These are phyloP conservation scores for Cebus imitator DNA, from an alignment of 2,113 vertebrate species.

Conservation along the genomic window DNA sequence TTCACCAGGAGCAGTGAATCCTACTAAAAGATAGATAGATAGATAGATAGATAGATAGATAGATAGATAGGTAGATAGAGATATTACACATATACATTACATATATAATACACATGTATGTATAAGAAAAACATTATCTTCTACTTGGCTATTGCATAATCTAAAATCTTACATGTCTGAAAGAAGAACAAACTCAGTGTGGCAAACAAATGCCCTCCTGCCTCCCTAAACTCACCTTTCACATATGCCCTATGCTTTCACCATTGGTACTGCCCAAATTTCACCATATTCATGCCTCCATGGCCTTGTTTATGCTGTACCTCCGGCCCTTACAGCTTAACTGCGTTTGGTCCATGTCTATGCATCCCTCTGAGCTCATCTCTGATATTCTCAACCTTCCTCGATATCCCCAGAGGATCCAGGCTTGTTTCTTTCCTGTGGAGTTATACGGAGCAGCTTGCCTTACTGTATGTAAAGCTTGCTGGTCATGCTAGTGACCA, in stretches of 20 bases:
- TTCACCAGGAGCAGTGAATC: no score
- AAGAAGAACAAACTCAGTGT: background rate
- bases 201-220: background rate
- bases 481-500: background rate
- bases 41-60: no score
- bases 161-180: background rate
- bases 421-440: background rate
- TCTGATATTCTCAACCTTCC: background rate
- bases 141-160: background rate
- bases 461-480: background rate
- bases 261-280: background rate
- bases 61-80: no score
- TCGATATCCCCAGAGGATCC: background rate
- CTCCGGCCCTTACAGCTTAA: background rate
- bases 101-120: no score
- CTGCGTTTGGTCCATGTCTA: background rate
- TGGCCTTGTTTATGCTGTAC: background rate
- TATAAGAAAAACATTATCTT: background rate
- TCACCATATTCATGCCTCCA: background rate
- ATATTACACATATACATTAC: no score
- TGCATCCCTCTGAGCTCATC: background rate
- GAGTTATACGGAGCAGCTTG: background rate
- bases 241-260: accelerated
- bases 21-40: no score
- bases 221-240: background rate